These are phyloP conservation scores for Sturmia bella DNA, from an alignment of 2,888 invertebrate genomes.

Conservation along the genomic window DNA sequence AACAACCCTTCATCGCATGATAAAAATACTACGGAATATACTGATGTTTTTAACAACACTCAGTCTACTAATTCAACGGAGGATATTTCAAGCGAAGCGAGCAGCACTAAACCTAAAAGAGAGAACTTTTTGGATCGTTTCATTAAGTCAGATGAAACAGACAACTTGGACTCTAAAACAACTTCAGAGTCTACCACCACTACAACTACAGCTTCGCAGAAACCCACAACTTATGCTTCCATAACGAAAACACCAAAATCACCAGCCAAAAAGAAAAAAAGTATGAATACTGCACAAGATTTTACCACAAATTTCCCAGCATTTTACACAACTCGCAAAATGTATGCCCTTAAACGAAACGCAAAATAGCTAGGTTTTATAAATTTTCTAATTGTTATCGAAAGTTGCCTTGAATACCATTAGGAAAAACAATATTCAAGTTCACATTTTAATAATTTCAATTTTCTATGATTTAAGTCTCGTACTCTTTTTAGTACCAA, in stretches of 20 bases:
- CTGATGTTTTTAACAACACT: neutral
- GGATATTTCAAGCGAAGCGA: conserved; percentile 3
- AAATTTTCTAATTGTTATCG: conserved; percentile 2
- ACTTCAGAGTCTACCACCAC: neutral
- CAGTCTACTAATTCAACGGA: neutral
- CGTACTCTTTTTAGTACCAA: too few species aligned
- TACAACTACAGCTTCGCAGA: neutral
- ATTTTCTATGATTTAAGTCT: too few species aligned
- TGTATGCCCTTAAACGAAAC: conserved; percentile 57
- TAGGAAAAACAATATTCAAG: too few species aligned
- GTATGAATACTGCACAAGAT: neutral
- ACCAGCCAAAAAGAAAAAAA: conserved; percentile 9
- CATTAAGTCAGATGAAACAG: conserved; percentile 5
- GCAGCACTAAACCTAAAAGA: neutral
- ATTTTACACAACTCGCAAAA: conserved; percentile 47
- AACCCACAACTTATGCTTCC: conserved; percentile 43
- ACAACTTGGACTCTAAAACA: neutral
- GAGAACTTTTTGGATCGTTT: conserved; percentile 50
- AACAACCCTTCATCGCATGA: neutral
- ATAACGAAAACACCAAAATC: conserved; percentile 34
- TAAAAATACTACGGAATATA: neutral
- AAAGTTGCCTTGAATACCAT: neutral
- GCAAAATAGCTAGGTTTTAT: conserved; percentile 34
- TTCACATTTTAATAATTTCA: too few species aligned
- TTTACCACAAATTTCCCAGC: conserved; percentile 7